Evolutionary conservation across 2,113 vertebrate genomes (phyloP).

Genomic region (Lagenorhynchus albirostris): DNA sequence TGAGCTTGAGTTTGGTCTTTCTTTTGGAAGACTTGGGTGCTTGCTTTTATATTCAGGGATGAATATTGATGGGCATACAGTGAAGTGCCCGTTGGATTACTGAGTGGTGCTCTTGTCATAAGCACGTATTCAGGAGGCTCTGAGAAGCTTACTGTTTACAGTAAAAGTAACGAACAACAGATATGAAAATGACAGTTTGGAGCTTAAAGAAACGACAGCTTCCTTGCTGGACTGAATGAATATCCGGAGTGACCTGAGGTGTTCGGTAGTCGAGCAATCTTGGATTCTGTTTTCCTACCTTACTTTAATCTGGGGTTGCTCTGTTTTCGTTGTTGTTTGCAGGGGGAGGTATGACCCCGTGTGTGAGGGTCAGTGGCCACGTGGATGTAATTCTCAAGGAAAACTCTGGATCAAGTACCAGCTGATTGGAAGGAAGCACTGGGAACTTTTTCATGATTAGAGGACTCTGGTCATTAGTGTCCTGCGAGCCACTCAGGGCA

Average conservation of each 20-base stretch:
- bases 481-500: not conserved
- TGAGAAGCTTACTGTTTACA: not conserved
- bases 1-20: not conserved
- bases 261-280: too few species aligned
- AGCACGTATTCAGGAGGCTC: not conserved
- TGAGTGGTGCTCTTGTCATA: not conserved
- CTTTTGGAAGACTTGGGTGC: not conserved
- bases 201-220: not conserved
- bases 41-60: not conserved
- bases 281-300: not conserved
- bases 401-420: not conserved
- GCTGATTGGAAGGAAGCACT: not conserved
- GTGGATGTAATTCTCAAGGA: not conserved
- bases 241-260: not conserved
- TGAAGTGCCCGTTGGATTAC: not conserved
- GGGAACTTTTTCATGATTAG: not conserved
- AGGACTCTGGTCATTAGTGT: not conserved
- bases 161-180: not conserved
- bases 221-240: not conserved
- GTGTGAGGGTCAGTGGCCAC: not conserved
- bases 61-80: not conserved
- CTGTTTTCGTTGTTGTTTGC: not conserved
- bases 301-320: not conserved
- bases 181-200: not conserved
- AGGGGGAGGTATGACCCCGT: not conserved